Percentiles rank a stretch among this genome's conserved stretches.
These are phyloP conservation scores for Chelonoidis abingdonii DNA, from an alignment of 2,113 vertebrate genomes.

Conservation along the genomic window DNA sequence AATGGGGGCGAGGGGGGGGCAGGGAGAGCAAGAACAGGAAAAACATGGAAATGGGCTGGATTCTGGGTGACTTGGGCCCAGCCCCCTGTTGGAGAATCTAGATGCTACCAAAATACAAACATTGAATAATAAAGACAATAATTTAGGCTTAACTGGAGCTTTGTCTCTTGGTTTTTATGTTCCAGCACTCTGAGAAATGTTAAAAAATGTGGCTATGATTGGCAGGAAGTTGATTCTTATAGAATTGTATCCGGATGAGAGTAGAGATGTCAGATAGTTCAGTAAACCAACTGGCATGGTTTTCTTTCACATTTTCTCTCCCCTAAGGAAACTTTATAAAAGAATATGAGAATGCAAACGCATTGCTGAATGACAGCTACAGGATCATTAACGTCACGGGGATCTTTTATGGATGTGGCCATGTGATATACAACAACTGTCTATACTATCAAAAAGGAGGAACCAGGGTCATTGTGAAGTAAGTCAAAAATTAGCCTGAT, in stretches of 20 bases:
- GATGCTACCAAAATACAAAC: neutral
- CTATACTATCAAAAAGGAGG: conserved; percentile 94
- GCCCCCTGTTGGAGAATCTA: neutral
- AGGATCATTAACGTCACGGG: conserved; percentile 82
- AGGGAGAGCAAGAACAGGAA: rapidly evolving
- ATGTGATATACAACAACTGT: conserved; percentile 87
- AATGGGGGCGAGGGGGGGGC: neutral
- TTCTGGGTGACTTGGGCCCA: neutral
- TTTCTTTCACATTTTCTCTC: neutral
- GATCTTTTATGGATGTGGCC: conserved; percentile 92
- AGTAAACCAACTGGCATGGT: neutral
- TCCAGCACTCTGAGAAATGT: neutral
- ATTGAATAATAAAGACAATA: neutral
- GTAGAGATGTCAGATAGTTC: neutral
- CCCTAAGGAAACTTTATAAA: conserved; percentile 85
- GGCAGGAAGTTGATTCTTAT: neutral
- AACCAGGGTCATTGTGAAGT: conserved; percentile 88
- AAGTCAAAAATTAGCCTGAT: conserved; percentile 21
- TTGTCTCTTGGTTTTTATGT: neutral
- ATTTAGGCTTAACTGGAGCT: neutral
- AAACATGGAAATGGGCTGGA: neutral
- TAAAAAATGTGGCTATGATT: neutral
- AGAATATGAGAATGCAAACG: conserved; percentile 85
- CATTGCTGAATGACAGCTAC: conserved; percentile 84
- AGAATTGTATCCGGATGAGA: neutral